Conservation (phyloP, 2,888 invertebrate genomes). For the Anoplius nigerrimus region DNA sequence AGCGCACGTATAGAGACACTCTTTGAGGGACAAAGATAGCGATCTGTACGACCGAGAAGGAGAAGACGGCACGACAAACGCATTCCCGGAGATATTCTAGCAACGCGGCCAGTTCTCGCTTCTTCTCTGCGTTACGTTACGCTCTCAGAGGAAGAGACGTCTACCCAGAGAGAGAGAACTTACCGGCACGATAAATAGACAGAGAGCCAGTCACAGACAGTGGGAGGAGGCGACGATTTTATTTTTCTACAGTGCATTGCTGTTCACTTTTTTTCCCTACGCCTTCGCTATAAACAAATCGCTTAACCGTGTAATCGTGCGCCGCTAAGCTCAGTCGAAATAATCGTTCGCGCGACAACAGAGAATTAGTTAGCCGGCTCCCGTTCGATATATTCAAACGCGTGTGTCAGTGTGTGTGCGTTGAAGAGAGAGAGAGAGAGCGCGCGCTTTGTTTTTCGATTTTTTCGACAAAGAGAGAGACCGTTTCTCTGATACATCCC, state of each 20-base stretch:
- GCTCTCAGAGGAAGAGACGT: not conserved
- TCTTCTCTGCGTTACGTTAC: not conserved
- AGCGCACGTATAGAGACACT: too few relatives aligned
- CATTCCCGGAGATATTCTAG: constrained; percentile 3
- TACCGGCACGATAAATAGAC: too few relatives aligned
- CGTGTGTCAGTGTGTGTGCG: too few relatives aligned
- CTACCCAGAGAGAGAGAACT: constrained; percentile 11
- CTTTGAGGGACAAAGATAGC: not conserved
- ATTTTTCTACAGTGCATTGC: constrained; percentile 51
- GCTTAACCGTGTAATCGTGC: constrained; percentile 1
- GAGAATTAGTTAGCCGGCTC: not conserved
- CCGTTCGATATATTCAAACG: too few relatives aligned
- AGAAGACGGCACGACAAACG: not conserved
- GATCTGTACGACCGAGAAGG: not conserved
- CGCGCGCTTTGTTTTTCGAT: not conserved
- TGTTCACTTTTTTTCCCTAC: constrained; percentile 18
- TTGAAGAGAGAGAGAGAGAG: not conserved
- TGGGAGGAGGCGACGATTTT: constrained; percentile 33
- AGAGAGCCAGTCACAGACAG: too few relatives aligned
- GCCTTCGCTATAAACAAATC: not conserved
- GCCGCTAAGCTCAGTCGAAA: not conserved
- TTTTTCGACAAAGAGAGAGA: not conserved
- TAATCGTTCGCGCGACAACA: too few relatives aligned
- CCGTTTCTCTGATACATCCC: too few relatives aligned
- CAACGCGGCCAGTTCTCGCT: not conserved